phyloP scores from a whole-genome alignment of 2,113 vertebrate genomes.

The Tetrao urogallus region DNA sequence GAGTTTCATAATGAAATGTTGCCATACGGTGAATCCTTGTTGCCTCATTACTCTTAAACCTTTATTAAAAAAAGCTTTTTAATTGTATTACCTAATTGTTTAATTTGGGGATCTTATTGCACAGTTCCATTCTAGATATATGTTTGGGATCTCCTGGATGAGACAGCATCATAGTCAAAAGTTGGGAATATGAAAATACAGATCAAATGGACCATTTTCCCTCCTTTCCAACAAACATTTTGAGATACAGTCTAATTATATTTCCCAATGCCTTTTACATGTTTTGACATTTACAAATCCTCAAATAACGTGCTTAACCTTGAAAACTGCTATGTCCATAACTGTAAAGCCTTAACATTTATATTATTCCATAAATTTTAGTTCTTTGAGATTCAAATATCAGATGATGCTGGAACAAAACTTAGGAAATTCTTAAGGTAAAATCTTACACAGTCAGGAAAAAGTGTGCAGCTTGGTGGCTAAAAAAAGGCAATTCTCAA shows the following conservation, averaged over 20 bases:
- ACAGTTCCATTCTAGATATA: neutral
- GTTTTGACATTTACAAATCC: neutral
- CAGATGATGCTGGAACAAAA: neutral
- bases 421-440: neutral
- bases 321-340: neutral
- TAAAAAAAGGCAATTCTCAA: neutral
- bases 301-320: neutral
- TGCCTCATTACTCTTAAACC: conserved; percentile 51
- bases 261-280: neutral
- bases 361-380: neutral
- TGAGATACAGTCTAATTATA: neutral
- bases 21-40: conserved; percentile 9
- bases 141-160: neutral
- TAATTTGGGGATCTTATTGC: neutral
- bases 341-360: neutral
- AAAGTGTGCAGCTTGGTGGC: neutral
- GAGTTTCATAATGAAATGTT: conserved; percentile 33
- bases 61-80: conserved; percentile 34
- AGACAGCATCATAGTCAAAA: neutral
- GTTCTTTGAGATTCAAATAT: neutral
- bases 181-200: neutral
- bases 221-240: neutral
- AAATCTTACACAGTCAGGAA: neutral
- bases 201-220: neutral
- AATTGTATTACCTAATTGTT: conserved; percentile 37